Base-by-base conservation (phyloP, 2,113 vertebrate species). In the Caracal caracal region DNA sequence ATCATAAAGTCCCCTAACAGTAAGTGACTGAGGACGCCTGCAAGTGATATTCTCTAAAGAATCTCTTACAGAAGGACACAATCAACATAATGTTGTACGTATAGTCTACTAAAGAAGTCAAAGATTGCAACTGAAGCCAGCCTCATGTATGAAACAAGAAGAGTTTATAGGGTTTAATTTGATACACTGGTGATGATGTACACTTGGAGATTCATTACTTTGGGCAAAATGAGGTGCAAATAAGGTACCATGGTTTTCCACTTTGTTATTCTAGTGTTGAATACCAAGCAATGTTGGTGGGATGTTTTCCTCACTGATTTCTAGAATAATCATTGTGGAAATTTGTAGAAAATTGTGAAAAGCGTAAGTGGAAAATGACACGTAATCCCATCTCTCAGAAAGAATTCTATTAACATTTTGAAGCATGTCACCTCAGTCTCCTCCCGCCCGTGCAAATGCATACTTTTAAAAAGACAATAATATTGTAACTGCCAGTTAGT, bases 1-100 rank as follows among this genome's bases (percentile, higher is more conserved):
- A 35, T 97, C 37, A 59, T 95, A 51, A 87, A 66, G 78, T 96
- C 84, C n/a, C 63, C 89, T 93, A 97, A 75, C 28, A 95, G 22
- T 65, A 97, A 97, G 40, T 37, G 20, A 33, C 81, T 96, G 40
- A 84, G 28, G 73, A 97, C 83, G 86, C 91, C 93, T 97, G 97
- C 43, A 83, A 94, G 88, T 88, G 47, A 88, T 91, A 82, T 24
- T 84, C 92, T 96, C 78, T 19, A 94, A 97, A 93, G 59, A 95
- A 80, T 97, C 78, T 49, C 87, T 6, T 47, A 47, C 75, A 78
- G 30, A 96, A 97, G 86, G 73, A 68, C 0, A 89, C 90, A 96
- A 90, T 82, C 8, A 84, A 92, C 13, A 73, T 10, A 82, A 59
- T 66, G 95, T n/a, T 94, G 19, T 92, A 26, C 81, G 88, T 59